These are phyloP conservation scores for Phalanger gymnotis DNA, from an alignment of 2,797 vertebrate genomes.

Conservation along the genomic window DNA sequence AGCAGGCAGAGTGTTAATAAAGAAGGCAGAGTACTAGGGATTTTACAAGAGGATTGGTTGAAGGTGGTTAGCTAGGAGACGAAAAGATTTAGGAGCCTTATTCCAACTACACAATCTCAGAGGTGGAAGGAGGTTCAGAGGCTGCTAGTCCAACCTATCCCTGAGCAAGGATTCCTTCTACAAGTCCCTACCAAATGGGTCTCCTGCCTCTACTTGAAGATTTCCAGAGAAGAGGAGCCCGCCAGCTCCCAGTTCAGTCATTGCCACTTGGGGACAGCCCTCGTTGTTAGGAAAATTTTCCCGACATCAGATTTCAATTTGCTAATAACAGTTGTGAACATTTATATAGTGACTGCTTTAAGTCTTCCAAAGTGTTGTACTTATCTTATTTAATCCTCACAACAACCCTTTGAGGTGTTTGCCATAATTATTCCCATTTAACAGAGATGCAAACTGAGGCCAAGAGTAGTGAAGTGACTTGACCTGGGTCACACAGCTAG, in stretches of 20 bases:
- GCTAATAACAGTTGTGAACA: neutral
- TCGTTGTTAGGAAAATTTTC: neutral
- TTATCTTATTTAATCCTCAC: neutral
- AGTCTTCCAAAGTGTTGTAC: neutral
- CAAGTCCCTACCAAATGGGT: neutral
- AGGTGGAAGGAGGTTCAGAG: neutral
- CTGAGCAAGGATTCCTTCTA: neutral
- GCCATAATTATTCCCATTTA: neutral
- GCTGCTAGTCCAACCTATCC: neutral
- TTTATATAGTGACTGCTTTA: neutral
- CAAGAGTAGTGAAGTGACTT: neutral
- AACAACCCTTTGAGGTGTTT: neutral
- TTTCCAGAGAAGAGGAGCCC: neutral
- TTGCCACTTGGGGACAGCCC: neutral
- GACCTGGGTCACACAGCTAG: neutral
- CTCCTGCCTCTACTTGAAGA: neutral
- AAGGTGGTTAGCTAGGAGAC: neutral
- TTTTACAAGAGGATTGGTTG: neutral
- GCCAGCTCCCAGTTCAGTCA: neutral
- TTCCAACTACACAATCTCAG: neutral
- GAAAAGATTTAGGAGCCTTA: neutral
- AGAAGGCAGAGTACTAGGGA: neutral
- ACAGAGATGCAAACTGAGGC: neutral
- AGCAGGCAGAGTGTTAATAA: neutral
- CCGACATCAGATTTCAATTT: neutral